phyloP scores from a whole-genome alignment of 2,797 vertebrate genomes.

The Hafferia zeledoni region DNA sequence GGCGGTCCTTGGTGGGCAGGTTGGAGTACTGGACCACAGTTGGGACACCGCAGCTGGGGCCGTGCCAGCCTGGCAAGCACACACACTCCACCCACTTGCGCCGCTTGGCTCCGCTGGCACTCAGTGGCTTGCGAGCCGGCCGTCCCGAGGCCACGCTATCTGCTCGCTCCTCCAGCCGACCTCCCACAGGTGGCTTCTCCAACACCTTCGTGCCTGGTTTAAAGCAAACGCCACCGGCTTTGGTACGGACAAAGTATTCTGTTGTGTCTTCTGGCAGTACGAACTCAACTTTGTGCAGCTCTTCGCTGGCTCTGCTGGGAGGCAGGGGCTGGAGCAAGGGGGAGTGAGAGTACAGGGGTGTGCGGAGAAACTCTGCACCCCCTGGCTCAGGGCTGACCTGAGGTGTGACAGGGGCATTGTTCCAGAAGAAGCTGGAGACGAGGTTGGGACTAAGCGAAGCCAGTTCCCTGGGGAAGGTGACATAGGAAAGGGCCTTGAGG shows the following conservation, averaged over 20 bases:
- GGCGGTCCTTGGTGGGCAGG: conserved; percentile 94
- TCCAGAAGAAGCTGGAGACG: conserved; percentile 98
- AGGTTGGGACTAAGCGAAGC: conserved; percentile 96
- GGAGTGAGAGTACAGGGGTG: conserved; percentile 77
- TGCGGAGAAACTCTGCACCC: conserved; percentile 79
- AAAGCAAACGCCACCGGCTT: conserved; percentile 92
- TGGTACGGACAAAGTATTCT: conserved; percentile 90
- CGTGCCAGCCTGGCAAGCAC: conserved; percentile 95
- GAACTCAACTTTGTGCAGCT: conserved; percentile 82
- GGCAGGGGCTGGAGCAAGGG: conserved; percentile 77
- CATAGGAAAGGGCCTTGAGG: conserved; percentile 97
- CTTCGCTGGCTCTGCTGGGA: conserved; percentile 74
- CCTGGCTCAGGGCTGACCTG: conserved; percentile 86
- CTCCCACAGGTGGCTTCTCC: conserved; percentile 68
- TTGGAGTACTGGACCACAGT: conserved; percentile 98
- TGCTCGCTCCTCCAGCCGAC: conserved; percentile 59
- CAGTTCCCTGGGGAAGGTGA: conserved; percentile 93
- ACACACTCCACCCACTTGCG: conserved; percentile 91
- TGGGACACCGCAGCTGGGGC: conserved; percentile 95
- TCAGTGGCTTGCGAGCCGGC: conserved; percentile 2
- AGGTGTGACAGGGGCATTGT: conserved; percentile 80
- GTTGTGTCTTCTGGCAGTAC: conserved; percentile 84
- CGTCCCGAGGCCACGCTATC: conserved; percentile 53
- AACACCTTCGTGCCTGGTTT: conserved; percentile 88
- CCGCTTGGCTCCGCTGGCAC: conserved; percentile 35